phyloP scores from a whole-genome alignment of 2,797 vertebrate species.

The Hephaestus fuliginosus region DNA sequence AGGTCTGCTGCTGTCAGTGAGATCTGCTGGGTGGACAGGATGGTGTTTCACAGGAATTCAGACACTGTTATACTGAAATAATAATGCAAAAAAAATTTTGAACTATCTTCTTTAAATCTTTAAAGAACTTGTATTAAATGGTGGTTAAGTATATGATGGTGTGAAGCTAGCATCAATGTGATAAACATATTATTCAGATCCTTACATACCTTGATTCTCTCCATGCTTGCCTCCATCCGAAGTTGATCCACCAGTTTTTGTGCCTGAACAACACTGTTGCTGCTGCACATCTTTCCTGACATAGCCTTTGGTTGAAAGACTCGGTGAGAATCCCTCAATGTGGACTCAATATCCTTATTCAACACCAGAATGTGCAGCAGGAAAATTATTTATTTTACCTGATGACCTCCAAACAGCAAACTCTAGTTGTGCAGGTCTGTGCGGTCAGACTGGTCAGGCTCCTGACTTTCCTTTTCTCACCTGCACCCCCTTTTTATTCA shows the following conservation, averaged over 20 bases:
- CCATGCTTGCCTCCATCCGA: constrained; percentile 84
- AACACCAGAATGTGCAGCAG: not conserved
- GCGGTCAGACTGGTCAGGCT: constrained; percentile 19
- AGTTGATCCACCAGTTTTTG: constrained; percentile 88
- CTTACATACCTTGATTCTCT: constrained; percentile 87
- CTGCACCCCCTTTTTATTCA: constrained; percentile 44
- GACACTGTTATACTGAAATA: not conserved
- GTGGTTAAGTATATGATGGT: not conserved
- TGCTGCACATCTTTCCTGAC: constrained; percentile 82
- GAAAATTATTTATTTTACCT: constrained; percentile 15
- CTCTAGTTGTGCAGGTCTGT: constrained; percentile 21
- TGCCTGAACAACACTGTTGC: constrained; percentile 83
- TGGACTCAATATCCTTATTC: not conserved
- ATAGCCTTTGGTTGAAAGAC: constrained; percentile 54
- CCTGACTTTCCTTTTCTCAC: constrained; percentile 58
- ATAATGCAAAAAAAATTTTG: not conserved
- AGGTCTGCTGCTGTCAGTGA: constrained; percentile 87
- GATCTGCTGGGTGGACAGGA: constrained; percentile 75
- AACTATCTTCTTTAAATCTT: not conserved
- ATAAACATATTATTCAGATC: not conserved
- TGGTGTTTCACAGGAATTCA: not conserved
- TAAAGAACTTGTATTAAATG: not conserved
- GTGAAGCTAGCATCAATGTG: not conserved
- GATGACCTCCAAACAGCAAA: constrained; percentile 14
- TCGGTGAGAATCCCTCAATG: not conserved